Percentiles rank a stretch among this genome's conserved stretches.
Conservation (phyloP, 2,113 vertebrate genomes). For the Oenanthe melanoleuca region DNA sequence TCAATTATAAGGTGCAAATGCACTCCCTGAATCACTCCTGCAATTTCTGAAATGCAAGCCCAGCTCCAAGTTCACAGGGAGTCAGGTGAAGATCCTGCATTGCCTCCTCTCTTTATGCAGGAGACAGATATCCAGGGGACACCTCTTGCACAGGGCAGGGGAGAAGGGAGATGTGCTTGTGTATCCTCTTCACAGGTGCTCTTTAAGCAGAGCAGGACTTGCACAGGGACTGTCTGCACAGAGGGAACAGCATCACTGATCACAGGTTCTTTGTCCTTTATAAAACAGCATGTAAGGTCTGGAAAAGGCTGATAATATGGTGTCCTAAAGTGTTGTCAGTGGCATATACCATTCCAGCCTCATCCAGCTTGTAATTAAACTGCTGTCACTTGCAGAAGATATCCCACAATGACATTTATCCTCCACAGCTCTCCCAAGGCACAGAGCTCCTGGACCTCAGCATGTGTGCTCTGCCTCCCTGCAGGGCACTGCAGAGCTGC, state of each 20-base stretch:
- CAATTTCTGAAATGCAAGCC: background rate
- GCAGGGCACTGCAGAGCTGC: background rate
- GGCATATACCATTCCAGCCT: background rate
- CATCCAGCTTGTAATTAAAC: constrained; percentile 50
- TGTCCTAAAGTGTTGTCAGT: background rate
- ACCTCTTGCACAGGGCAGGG: background rate
- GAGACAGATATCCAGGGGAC: background rate
- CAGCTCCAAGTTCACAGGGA: background rate
- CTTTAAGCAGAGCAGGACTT: background rate
- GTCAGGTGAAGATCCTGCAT: background rate
- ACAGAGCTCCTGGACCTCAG: background rate
- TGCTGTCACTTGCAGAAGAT: background rate
- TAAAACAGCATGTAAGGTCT: background rate
- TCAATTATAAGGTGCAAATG: background rate
- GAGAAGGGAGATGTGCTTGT: background rate
- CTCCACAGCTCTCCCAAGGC: background rate
- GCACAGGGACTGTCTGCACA: background rate
- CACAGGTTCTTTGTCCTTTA: background rate
- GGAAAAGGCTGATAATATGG: background rate
- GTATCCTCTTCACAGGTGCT: background rate
- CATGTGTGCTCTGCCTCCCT: background rate
- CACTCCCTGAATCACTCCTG: background rate
- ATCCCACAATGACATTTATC: background rate
- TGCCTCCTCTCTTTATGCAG: background rate
- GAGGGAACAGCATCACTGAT: background rate